Percentiles rank a stretch among this genome's conserved stretches.
Conservation (phyloP, 2,797 vertebrate species). For the Acanthurus leucopareius region DNA sequence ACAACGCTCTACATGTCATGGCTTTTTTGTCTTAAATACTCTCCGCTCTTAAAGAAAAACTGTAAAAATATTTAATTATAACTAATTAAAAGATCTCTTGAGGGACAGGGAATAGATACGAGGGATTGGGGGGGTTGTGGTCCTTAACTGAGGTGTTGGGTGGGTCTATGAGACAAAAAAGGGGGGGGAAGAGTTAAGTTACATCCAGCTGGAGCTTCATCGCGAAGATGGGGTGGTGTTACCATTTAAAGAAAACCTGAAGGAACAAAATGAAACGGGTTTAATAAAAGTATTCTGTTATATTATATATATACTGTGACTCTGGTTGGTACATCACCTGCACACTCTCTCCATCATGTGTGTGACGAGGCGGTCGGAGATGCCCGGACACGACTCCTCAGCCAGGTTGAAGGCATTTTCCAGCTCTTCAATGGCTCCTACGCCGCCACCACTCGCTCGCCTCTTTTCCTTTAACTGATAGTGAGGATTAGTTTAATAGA, state of each 20-base stretch:
- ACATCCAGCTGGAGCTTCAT: slow-evolving; percentile 72
- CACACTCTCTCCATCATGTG: slow-evolving; percentile 96
- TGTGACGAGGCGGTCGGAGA: slow-evolving; percentile 95
- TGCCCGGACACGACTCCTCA: slow-evolving; percentile 97
- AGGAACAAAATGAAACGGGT: neutral
- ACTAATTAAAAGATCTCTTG: slow-evolving; percentile 87
- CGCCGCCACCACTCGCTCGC: slow-evolving; percentile 88
- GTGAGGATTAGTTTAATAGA: too few species aligned
- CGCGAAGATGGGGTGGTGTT: slow-evolving; percentile 81
- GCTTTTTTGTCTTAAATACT: slow-evolving; percentile 89
- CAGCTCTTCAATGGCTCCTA: slow-evolving; percentile 95
- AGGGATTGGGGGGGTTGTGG: slow-evolving; percentile 51
- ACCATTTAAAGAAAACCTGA: slow-evolving; percentile 84
- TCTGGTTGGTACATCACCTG: slow-evolving; percentile 82
- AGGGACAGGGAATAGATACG: slow-evolving; percentile 56
- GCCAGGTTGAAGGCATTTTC: slow-evolving; percentile 98
- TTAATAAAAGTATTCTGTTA: neutral
- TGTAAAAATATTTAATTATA: slow-evolving; percentile 88
- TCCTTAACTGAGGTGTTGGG: slow-evolving; percentile 65
- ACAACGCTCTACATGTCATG: slow-evolving; percentile 85
- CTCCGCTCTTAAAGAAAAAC: slow-evolving; percentile 86
- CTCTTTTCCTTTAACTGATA: slow-evolving; percentile 93
- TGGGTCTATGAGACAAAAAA: slow-evolving; percentile 54
- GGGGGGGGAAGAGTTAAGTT: slow-evolving; percentile 41
- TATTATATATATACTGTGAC: neutral